Conservation (phyloP, 2,113 vertebrate species). For the Otolemur garnettii region DNA sequence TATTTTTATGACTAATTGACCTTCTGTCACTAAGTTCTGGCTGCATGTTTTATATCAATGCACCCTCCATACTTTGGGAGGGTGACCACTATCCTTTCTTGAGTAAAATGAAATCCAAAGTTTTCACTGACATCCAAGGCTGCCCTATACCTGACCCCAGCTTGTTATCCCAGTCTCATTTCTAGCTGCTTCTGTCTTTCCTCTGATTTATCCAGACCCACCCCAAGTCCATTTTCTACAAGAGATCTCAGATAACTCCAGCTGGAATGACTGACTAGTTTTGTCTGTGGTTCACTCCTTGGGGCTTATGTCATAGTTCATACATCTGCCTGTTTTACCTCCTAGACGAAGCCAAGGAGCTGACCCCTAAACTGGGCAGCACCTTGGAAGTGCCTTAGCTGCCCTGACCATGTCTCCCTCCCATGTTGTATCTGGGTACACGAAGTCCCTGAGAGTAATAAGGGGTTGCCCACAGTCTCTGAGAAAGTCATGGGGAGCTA, state of each 20-base stretch:
- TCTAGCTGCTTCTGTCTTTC: not conserved
- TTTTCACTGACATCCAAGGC: not conserved
- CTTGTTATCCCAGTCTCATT: not conserved
- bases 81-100: not conserved
- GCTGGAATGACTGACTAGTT: not conserved
- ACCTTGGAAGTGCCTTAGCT: not conserved
- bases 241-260: not conserved
- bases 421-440: not conserved
- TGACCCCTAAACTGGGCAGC: not conserved
- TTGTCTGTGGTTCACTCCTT: not conserved
- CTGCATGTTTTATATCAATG: not conserved
- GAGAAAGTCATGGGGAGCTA: not conserved
- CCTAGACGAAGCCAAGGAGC: not conserved
- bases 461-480: not conserved
- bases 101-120: not conserved
- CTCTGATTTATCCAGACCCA: not conserved
- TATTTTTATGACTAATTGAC: not conserved
- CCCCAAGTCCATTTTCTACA: not conserved
- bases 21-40: not conserved
- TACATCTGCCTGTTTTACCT: not conserved
- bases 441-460: not conserved
- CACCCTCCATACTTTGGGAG: not conserved
- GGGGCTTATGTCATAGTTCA: not conserved
- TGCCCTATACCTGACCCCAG: not conserved
- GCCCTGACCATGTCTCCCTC: not conserved